A percentile compares a stretch with the other conserved stretches of the same genome.
phyloP scores from a whole-genome alignment of 2,113 vertebrate genomes.

The Leptobrachium leishanense region DNA sequence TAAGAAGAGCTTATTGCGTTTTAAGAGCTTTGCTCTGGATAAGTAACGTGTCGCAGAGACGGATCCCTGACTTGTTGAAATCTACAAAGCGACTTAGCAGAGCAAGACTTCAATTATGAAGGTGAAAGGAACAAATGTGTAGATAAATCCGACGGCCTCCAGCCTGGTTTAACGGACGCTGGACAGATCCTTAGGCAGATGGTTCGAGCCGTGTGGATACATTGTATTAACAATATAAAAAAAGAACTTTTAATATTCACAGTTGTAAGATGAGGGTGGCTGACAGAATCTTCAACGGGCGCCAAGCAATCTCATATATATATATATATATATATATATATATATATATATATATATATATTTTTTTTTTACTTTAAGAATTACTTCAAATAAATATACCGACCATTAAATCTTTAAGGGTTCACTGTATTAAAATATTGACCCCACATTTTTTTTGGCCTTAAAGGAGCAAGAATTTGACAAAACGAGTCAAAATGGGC shows the following conservation, averaged over 20 bases:
- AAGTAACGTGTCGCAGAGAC: slow-evolving; percentile 23
- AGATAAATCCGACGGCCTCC: slow-evolving; percentile 19
- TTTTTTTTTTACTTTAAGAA: too few species aligned
- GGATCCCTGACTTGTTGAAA: slow-evolving; percentile 18
- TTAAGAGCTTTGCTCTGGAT: slow-evolving; percentile 11
- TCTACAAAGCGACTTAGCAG: not conserved
- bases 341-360: too few species aligned
- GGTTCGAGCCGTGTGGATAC: not conserved
- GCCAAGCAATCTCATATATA: too few species aligned
- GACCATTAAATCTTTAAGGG: too few species aligned
- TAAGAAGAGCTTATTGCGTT: slow-evolving; percentile 5
- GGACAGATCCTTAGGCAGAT: not conserved
- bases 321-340: too few species aligned
- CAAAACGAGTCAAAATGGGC: too few species aligned
- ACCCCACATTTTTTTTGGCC: too few species aligned
- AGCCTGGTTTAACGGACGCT: not conserved
- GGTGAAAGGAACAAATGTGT: slow-evolving; percentile 29
- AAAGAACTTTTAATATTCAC: not conserved
- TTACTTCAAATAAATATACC: too few species aligned
- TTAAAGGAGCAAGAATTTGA: too few species aligned
- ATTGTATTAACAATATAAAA: not conserved
- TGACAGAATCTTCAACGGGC: too few species aligned
- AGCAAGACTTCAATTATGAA: slow-evolving; percentile 28
- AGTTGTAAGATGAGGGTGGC: not conserved
- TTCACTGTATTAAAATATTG: too few species aligned